Base-by-base conservation (phyloP, 2,888 invertebrate genomes). In the Xanthorhoe designata region DNA sequence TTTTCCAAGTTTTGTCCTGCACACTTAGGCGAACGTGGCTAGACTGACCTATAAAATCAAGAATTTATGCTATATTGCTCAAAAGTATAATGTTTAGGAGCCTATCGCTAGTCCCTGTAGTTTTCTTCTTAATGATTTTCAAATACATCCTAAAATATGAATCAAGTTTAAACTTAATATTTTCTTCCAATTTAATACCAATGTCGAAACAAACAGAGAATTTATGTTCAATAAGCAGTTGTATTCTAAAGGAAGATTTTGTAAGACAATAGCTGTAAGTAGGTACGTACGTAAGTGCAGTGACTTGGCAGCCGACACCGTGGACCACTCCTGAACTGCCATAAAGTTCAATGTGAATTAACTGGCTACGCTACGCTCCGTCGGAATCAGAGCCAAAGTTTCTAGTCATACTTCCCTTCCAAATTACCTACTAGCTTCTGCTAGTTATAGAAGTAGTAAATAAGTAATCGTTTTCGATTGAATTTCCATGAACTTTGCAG, bases 301-400 rank as follows among this genome's bases (percentile, higher is more conserved):
- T 58, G 80, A 75, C 84, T 87, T 90, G 90, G 89, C 89, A 89
- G 73, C 79, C 69, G 76, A 75, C 70, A 66, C 77, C 75, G 80
- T 81, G 79, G 78, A 74, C 81, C 73, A 75, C 76, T 78, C 75
- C 82, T 82, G 82, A 87, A 87, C 85, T 85, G 81, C 85, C 81
- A 84, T 88, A 88, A 86, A 87, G 79, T 81, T 82, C 82, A 82
- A 82, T 86, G 80, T 75, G 85, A 85, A 89, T 86, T 87, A 87
- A 68, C 69, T 69, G 70, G 85, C 84, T 82, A 77, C 76, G 75
- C 77, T 79, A 73, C 67, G 70, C 78, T 79, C 73, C 77, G 82
- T 82, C 82, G 81, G 79, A 68, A 54, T 61, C 66, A 69, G 61
- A 73, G 70, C 72, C 69, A 74, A 78, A 81, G 84, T 87, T 86